Evolutionary conservation across 2,113 vertebrate species (phyloP).

Genomic region (Leptobrachium leishanense): DNA sequence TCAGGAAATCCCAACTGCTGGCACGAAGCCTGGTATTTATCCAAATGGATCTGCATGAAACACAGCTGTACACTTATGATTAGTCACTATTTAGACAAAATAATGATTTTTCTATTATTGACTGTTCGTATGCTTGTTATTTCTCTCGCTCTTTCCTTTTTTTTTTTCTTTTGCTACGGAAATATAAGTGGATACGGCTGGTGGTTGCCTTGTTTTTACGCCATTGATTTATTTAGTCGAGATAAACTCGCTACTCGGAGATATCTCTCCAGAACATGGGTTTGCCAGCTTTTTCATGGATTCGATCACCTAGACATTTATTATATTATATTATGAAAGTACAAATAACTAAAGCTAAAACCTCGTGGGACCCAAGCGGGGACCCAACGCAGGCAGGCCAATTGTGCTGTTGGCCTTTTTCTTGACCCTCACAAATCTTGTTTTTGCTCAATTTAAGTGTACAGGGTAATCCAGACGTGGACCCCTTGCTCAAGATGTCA

Average conservation of each 20-base stretch:
- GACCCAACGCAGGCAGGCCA: too few species aligned
- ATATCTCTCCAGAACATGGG: not conserved
- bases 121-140: conserved; percentile 1
- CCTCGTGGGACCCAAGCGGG: too few species aligned
- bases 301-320: too few species aligned
- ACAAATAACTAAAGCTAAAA: too few species aligned
- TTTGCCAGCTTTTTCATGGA: too few species aligned
- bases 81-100: conserved; percentile 48
- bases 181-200: conserved; percentile 5
- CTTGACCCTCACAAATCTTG: too few species aligned
- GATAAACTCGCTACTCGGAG: not conserved
- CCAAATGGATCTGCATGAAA: conserved; percentile 41
- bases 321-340: too few species aligned
- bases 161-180: conserved; percentile 17
- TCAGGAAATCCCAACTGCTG: conserved; percentile 47
- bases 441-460: too few species aligned
- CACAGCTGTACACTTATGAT: conserved; percentile 47
- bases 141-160: not conserved
- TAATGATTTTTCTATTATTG: conserved; percentile 51
- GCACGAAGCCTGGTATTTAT: conserved; percentile 47
- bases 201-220: not conserved
- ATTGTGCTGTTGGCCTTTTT: too few species aligned
- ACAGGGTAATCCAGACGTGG: too few species aligned
- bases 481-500: too few species aligned
- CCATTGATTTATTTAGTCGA: not conserved